These are phyloP conservation scores for Plumapathes pennacea DNA, from an alignment of 92 coral and sea anemone genomes.

Conservation along the genomic window DNA sequence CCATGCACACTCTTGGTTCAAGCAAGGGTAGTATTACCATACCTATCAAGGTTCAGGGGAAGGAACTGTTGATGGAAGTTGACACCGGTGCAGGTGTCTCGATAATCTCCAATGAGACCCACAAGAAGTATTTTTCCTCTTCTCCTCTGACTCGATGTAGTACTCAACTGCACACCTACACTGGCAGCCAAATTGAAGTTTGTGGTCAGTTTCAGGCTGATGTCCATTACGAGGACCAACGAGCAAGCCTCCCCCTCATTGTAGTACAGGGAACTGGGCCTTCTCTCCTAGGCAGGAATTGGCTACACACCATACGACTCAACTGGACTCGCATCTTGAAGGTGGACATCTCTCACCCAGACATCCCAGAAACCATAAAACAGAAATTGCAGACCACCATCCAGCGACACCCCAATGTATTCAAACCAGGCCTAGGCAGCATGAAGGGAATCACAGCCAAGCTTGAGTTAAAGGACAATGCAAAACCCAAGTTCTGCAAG, in stretches of 20 bases:
- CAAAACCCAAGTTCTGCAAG: slow-evolving; percentile 47
- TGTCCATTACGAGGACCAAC: slow-evolving; percentile 32
- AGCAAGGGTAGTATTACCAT: slow-evolving; percentile 11
- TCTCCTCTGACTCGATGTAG: slow-evolving; percentile 42
- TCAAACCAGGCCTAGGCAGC: slow-evolving; percentile 42
- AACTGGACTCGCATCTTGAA: slow-evolving; percentile 42
- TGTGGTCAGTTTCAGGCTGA: slow-evolving; percentile 40
- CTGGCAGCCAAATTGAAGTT: slow-evolving; percentile 31
- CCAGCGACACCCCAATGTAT: slow-evolving; percentile 32
- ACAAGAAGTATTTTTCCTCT: slow-evolving; percentile 26
- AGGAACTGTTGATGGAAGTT: slow-evolving; percentile 33
- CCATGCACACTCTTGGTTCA: neutral
- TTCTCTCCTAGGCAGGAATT: slow-evolving; percentile 44
- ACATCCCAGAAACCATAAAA: slow-evolving; percentile 4
- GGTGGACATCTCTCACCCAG: neutral
- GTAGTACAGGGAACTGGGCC: slow-evolving; percentile 58
- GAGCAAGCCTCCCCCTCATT: slow-evolving; percentile 42
- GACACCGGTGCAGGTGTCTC: slow-evolving; percentile 53
- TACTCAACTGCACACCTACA: slow-evolving; percentile 44
- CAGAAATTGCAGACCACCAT: slow-evolving; percentile 28
- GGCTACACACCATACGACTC: slow-evolving; percentile 7
- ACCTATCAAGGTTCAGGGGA: slow-evolving; percentile 26
- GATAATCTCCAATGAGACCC: slow-evolving; percentile 34
- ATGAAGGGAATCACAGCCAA: slow-evolving; percentile 49
- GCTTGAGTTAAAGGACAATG: slow-evolving; percentile 32